A percentile compares a stretch with the other conserved stretches of the same genome.
Conservation (phyloP, 2,113 vertebrate species). For the Dipodomys stephensi region DNA sequence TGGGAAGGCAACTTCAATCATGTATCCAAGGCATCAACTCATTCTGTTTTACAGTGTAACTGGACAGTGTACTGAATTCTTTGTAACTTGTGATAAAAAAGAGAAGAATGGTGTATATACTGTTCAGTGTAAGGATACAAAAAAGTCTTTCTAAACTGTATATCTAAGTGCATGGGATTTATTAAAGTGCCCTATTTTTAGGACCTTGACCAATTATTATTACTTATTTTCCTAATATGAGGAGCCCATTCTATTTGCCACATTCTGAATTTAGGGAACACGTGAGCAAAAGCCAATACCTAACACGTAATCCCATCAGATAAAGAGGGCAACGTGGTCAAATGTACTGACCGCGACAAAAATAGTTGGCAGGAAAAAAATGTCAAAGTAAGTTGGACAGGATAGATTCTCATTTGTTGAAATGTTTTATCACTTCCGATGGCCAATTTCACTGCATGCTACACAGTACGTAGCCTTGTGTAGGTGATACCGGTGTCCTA, state of each 20-base stretch:
- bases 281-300: not conserved
- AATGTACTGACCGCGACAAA: not conserved
- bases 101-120: not conserved
- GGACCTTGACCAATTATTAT: not conserved
- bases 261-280: not conserved
- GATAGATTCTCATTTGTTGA: not conserved
- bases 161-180: not conserved
- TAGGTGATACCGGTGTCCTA: not conserved
- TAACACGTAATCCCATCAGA: not conserved
- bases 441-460: not conserved
- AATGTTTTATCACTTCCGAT: not conserved
- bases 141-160: not conserved
- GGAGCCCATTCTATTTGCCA: not conserved
- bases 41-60: conserved; percentile 51
- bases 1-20: not conserved
- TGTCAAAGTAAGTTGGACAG: not conserved
- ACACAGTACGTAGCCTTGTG: not conserved
- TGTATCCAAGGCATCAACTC: not conserved
- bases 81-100: accelerated
- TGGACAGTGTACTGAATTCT: not conserved
- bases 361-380: not conserved
- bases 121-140: not conserved
- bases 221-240: not conserved
- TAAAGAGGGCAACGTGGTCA: not conserved
- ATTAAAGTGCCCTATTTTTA: not conserved